phyloP scores from a whole-genome alignment of 2,797 vertebrate species.

The Labeo calbasu region DNA sequence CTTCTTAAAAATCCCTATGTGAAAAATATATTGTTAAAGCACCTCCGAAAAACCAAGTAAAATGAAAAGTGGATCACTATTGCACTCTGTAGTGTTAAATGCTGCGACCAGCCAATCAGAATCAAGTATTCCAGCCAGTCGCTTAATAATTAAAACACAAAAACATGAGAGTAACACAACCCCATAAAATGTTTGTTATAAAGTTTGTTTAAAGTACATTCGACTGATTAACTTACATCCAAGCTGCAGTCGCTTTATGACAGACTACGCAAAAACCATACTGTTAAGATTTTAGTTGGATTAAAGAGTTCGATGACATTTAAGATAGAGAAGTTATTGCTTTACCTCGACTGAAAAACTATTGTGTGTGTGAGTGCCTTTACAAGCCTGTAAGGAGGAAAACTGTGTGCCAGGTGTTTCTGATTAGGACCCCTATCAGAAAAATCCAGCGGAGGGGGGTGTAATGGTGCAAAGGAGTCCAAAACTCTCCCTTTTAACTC shows the following conservation, averaged over 20 bases:
- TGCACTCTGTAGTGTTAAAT: background rate
- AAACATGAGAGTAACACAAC: background rate
- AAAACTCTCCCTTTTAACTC: constrained; percentile 62
- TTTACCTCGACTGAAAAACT: background rate
- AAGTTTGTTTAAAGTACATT: no score
- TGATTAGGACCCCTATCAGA: constrained; percentile 72
- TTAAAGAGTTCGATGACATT: background rate
- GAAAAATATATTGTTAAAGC: background rate
- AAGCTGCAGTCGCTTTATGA: constrained; percentile 40
- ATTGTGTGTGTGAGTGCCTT: constrained; percentile 25
- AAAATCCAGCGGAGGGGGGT: constrained; percentile 34
- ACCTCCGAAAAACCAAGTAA: background rate
- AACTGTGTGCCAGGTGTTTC: constrained; percentile 77
- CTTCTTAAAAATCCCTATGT: background rate
- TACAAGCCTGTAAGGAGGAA: constrained; percentile 45
- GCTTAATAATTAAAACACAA: background rate
- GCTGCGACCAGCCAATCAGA: background rate
- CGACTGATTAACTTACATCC: background rate
- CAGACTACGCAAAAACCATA: constrained; percentile 9
- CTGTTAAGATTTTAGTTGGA: background rate
- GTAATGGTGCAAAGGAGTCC: constrained; percentile 19
- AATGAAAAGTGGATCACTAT: background rate
- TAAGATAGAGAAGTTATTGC: background rate
- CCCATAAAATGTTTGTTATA: background rate
- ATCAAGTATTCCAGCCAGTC: background rate